Percentiles rank a stretch among this genome's conserved stretches.
Evolutionary conservation across 2,797 vertebrate genomes (phyloP).

Genomic region (Bradypodion pumilum): DNA sequence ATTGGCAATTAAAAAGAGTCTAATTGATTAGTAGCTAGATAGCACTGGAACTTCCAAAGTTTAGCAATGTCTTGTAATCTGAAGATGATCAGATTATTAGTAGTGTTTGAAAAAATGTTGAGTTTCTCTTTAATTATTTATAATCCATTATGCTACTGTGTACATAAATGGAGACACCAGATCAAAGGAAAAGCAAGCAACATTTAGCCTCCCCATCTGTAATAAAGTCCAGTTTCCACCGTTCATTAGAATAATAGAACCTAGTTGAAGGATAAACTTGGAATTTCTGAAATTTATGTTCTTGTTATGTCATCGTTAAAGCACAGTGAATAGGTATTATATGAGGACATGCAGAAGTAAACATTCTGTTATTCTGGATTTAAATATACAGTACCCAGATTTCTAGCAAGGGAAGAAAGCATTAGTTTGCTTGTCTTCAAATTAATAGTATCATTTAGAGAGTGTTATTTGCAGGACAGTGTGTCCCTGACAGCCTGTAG

Average conservation of each 20-base stretch:
- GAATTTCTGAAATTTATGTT: background rate
- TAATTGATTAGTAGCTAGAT: too few relatives aligned
- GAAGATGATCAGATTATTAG: background rate
- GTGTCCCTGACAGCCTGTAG: background rate
- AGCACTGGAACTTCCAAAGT: background rate
- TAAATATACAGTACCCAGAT: background rate
- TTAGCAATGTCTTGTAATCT: background rate
- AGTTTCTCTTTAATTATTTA: background rate
- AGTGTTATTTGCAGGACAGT: background rate
- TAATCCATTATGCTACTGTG: background rate
- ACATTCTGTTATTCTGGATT: background rate
- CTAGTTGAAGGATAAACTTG: background rate
- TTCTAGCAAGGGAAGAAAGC: background rate
- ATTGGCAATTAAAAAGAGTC: too few relatives aligned
- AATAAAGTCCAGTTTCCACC: background rate
- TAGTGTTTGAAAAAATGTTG: background rate
- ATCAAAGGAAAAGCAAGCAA: background rate
- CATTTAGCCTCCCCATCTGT: background rate
- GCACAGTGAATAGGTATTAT: background rate
- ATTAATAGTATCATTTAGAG: background rate
- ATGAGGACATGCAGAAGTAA: background rate
- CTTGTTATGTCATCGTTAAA: background rate
- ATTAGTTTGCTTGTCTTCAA: background rate
- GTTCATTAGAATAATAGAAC: background rate
- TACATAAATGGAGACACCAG: too few relatives aligned